Percentiles rank a stretch among this genome's conserved stretches.
Conservation (phyloP, 2,797 vertebrate genomes). For the Chrysocyon brachyurus region DNA sequence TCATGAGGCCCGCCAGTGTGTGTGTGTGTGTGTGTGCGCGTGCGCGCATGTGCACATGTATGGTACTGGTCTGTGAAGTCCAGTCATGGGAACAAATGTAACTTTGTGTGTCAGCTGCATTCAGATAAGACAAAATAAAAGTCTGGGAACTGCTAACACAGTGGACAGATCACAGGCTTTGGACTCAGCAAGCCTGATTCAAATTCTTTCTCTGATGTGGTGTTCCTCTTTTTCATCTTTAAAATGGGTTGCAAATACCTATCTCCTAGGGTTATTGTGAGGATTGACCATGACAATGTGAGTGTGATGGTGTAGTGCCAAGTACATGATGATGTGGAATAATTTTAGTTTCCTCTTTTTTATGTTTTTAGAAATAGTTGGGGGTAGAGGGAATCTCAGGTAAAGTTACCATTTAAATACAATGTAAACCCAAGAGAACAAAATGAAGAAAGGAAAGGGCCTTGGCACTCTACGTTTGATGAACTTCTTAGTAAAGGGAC, state of each 20-base stretch:
- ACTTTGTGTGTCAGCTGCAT: not conserved
- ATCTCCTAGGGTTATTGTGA: not conserved
- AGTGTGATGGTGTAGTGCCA: not conserved
- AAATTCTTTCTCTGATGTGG: not conserved
- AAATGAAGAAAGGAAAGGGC: not conserved
- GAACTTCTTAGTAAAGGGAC: not conserved
- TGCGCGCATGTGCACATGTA: not conserved
- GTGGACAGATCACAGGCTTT: not conserved
- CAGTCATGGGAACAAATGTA: not conserved
- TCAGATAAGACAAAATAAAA: not conserved
- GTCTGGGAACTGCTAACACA: not conserved
- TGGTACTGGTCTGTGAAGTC: not conserved
- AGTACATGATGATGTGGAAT: not conserved
- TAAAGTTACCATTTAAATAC: not conserved
- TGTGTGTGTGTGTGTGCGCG: not conserved
- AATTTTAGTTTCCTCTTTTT: not conserved
- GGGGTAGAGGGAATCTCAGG: not conserved
- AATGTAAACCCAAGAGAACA: conserved; percentile 33
- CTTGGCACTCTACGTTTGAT: not conserved
- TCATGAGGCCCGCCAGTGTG: not conserved
- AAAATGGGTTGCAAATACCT: not conserved
- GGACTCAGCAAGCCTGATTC: not conserved
- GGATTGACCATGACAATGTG: not conserved
- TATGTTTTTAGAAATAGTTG: not conserved
- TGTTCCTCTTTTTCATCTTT: conserved; percentile 23